Evolutionary conservation across 2,797 vertebrate genomes (phyloP), one percentile per base, ranked within the genome.

Genomic region (Sebastes itinus): DNA sequence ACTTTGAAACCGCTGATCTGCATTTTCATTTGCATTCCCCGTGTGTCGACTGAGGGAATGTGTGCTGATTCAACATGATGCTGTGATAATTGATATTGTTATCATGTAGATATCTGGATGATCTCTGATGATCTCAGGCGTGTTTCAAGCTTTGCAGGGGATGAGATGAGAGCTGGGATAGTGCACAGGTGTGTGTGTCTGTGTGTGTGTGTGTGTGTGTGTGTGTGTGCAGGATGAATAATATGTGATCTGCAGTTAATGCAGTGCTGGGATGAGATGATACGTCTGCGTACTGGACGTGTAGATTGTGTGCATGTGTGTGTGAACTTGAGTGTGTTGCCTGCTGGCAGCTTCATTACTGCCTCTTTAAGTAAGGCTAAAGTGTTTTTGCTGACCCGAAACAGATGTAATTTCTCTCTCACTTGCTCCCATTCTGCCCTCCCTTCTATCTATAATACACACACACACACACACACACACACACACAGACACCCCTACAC

Each of bases 11-110:
- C 33, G 18, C 84, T 86, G 86, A 89, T 90, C 86, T 89, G 88
- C 85, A 90, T 91, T 82, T 88, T 84, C 86, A 88, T 93, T 92
- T 86, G 56, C 87, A 91, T 92, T 91, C 89, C 27, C 56, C 75
- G 35, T 76, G 77, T 67, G 72, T 81, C 58, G 18, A 78, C 71
- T 1, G 58, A 66, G 72, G 62, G 68, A 72, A 63, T 67, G 82
- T 85, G 75, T 80, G 83, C 87, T 90, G 90, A 91, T 87, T 84
- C 77, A 77, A 88, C 73, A 87, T 62, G 82, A 90, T 75, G 68
- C 70, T 77, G 74, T 66, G 79, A 92, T 93, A 83, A 93, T 72
- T 87, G 77, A 86, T 86, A 81, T 70, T 79, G 75, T 87, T 87
- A 88, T 81, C 83, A 70, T 72, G 63, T 32, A 80, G 63, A 85